Evolutionary conservation across 2,113 vertebrate genomes (phyloP).

Genomic region (Dicentrarchus labrax): DNA sequence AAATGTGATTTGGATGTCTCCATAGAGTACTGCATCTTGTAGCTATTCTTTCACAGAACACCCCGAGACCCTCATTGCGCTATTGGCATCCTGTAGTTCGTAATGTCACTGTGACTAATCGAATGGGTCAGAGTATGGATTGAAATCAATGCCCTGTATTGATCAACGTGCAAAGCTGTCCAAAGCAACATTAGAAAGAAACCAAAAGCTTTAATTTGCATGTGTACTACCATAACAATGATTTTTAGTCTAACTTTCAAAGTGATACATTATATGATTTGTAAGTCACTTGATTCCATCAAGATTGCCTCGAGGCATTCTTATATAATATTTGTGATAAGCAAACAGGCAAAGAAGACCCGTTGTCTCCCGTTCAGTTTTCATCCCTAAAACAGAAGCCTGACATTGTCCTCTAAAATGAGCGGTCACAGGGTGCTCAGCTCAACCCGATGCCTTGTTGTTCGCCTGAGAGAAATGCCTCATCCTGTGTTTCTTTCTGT

Average conservation of each 20-base stretch:
- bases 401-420: conserved; percentile 52
- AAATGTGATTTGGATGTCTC: conserved; percentile 36
- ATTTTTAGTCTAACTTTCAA: background rate
- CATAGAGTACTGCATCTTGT: conserved; percentile 23
- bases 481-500: conserved; percentile 78
- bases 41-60: conserved; percentile 62
- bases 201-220: background rate
- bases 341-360: background rate
- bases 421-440: conserved; percentile 78
- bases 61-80: conserved; percentile 73
- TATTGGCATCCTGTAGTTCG: conserved; percentile 9
- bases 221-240: background rate
- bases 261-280: background rate
- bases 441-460: conserved; percentile 34
- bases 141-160: conserved; percentile 17
- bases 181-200: background rate
- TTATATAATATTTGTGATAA: background rate
- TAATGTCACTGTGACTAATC: conserved; percentile 11
- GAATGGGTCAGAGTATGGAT: conserved; percentile 14
- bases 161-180: conserved; percentile 33
- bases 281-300: background rate
- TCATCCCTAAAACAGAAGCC: background rate
- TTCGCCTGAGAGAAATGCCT: conserved; percentile 62
- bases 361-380: background rate
- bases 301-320: background rate